phyloP scores from a whole-genome alignment of 2,888 invertebrate genomes.

The Gymnosoma rotundatum region DNA sequence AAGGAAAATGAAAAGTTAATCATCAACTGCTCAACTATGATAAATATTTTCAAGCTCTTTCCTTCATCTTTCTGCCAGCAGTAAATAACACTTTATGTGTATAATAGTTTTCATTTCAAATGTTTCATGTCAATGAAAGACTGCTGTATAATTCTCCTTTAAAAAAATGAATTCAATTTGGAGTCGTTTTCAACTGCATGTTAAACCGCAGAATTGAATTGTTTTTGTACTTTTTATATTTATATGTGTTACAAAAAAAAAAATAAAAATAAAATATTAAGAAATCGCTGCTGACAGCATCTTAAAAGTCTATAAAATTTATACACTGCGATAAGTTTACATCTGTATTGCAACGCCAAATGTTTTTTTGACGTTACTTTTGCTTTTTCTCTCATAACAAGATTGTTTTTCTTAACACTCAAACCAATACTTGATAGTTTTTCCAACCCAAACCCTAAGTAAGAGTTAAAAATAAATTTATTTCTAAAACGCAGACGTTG shows the following conservation, averaged over 20 bases:
- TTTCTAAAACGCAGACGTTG: neutral
- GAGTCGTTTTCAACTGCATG: too few relatives aligned
- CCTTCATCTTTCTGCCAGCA: neutral
- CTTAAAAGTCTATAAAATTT: slow-evolving; percentile 53
- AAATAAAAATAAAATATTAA: neutral
- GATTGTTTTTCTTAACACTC: neutral
- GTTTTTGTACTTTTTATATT: neutral
- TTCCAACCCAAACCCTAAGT: neutral
- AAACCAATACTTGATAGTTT: neutral
- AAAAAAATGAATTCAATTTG: too few relatives aligned
- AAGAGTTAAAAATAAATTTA: slow-evolving; percentile 7
- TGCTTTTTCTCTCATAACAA: slow-evolving; percentile 8
- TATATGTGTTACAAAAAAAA: neutral
- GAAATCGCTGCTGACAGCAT: slow-evolving; percentile 4
- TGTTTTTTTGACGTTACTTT: too few relatives aligned
- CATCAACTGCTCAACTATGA: slow-evolving; percentile 24
- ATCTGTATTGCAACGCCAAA: slow-evolving; percentile 46
- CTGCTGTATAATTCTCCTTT: too few relatives aligned
- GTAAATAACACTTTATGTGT: too few relatives aligned
- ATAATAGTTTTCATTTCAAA: too few relatives aligned
- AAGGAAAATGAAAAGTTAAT: slow-evolving; percentile 30
- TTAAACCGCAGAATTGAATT: too few relatives aligned
- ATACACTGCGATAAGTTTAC: slow-evolving; percentile 26
- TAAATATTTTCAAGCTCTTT: slow-evolving; percentile 11
- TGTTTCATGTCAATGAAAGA: too few relatives aligned